phyloP scores from a whole-genome alignment of 2,797 vertebrate genomes.

The Oreochromis grahami region DNA sequence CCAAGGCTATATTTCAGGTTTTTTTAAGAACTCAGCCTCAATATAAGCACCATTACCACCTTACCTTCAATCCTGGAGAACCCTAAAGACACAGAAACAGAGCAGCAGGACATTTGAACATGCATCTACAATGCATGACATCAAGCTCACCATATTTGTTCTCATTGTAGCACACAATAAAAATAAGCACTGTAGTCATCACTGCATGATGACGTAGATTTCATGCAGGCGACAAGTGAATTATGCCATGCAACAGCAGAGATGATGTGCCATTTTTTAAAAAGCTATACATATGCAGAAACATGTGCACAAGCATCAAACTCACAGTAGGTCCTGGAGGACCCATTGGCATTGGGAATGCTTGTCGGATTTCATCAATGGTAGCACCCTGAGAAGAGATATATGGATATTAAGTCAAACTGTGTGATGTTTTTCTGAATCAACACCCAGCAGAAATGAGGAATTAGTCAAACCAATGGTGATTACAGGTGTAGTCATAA shows the following conservation, averaged over 20 bases:
- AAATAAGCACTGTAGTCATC: slow-evolving; percentile 7
- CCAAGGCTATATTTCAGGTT: neutral
- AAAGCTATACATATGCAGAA: neutral
- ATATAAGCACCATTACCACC: neutral
- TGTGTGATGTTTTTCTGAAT: neutral
- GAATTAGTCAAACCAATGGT: neutral
- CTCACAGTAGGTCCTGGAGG: slow-evolving; percentile 76
- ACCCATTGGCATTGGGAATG: slow-evolving; percentile 76
- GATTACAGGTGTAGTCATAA: neutral
- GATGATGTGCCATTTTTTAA: slow-evolving; percentile 7
- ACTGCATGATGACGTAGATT: slow-evolving; percentile 8
- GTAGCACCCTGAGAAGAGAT: slow-evolving; percentile 59
- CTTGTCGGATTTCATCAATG: slow-evolving; percentile 68
- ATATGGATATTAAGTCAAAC: neutral
- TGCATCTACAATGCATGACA: slow-evolving; percentile 45
- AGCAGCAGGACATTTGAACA: slow-evolving; percentile 37
- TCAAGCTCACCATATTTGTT: neutral
- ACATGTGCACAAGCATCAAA: neutral
- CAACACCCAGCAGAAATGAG: neutral
- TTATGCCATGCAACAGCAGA: slow-evolving; percentile 4
- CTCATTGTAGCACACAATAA: slow-evolving; percentile 6
- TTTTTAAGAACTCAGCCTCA: neutral
- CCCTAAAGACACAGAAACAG: slow-evolving; percentile 68
- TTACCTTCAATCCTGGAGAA: slow-evolving; percentile 75
- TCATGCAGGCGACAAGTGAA: neutral